Evolutionary conservation across 1,140 invertebrate genomes (phyloP), one percentile per base, ranked within the genome.

Genomic region (Cydia fagiglandana): DNA sequence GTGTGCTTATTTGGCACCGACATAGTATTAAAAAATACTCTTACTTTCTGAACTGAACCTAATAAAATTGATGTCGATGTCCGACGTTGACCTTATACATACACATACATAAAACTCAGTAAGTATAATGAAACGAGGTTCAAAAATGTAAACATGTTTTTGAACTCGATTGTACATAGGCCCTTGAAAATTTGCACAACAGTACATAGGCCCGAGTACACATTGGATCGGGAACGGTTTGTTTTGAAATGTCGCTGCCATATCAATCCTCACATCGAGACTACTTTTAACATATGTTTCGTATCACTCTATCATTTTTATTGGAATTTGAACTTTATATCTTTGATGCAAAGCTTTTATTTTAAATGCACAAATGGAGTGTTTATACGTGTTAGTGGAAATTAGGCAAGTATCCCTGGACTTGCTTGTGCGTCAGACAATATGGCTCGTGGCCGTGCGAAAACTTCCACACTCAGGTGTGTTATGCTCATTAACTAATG

Each of bases 401-500:
- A 64, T 76, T 9, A 61, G 38, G 77, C 77, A 64, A 64, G 75
- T 9, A 61, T 61, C 56, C 6, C 6, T 20, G 20, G 20, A 56
- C n/a, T 4, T 15, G 30, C 70, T 75, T 66, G 79, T 81, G 79
- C 81, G 79, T 83, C 81, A 82, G 64, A 77, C 73, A 75, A 75
- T 34, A 76, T 38, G 77, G 24, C 73, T 70, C n/a, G 41, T 77
- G 53, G 73, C 66, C 45, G 20, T 76, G 66, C 34, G 66, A 81
- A 83, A 83, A 80, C 76, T 83, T 83, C 81, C 81, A 79, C 78
- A 50, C 47, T 61, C 13, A n/a, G 13, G 50, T 53, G 15, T 53
- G 56, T 61, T 61, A 61, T 20, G 24, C 17, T n/a, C 9, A 61
- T 10, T n/a, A 5, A 24, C n/a, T 24, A 0, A 47, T 13, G 13